A percentile compares a stretch with the other conserved stretches of the same genome.
These are phyloP conservation scores for Paracyprichromis sp. DNA, from an alignment of 2,113 vertebrate species.

Conservation along the genomic window DNA sequence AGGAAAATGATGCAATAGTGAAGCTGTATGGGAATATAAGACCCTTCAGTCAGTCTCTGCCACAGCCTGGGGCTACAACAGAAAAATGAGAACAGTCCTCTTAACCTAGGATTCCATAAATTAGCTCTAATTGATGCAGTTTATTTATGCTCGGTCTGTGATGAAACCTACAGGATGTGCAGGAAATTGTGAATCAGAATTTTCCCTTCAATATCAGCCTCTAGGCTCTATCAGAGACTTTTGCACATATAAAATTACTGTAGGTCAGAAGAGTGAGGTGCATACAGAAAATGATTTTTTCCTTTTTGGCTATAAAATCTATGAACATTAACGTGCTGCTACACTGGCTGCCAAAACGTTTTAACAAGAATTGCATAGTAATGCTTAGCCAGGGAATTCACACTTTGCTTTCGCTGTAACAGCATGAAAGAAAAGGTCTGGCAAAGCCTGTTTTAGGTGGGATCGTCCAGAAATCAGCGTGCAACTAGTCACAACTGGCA, in stretches of 20 bases:
- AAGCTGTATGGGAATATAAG: neutral
- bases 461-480: neutral
- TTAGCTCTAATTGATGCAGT: neutral
- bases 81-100: neutral
- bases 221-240: neutral
- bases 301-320: slow-evolving; percentile 15
- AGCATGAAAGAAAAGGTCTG: slow-evolving; percentile 4
- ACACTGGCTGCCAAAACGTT: slow-evolving; percentile 29
- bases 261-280: neutral
- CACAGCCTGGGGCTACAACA: neutral
- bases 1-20: neutral
- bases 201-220: neutral
- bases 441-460: neutral
- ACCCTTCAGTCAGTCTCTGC: neutral
- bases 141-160: neutral
- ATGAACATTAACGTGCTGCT: slow-evolving; percentile 14
- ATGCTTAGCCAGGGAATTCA: slow-evolving; percentile 23
- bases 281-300: slow-evolving; percentile 1
- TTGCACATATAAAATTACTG: neutral
- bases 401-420: slow-evolving; percentile 29
- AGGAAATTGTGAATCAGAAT: neutral
- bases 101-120: neutral
- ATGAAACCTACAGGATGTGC: neutral
- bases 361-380: slow-evolving; percentile 24
- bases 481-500: neutral